Conservation (phyloP, 2,797 vertebrate genomes). For the Pseudopleuronectes americanus region DNA sequence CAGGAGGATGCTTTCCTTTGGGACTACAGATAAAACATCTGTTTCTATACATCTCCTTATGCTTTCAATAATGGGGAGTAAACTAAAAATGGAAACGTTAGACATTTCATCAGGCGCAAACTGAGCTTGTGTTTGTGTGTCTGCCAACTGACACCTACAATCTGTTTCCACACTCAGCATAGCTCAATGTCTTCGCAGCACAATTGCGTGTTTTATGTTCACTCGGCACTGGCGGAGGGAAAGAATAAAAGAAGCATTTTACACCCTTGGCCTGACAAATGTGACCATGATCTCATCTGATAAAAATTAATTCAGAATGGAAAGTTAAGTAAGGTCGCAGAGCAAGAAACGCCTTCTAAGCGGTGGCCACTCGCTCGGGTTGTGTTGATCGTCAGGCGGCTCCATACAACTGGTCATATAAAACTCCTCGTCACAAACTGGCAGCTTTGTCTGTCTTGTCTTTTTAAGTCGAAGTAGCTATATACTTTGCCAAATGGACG, state of each 20-base stretch:
- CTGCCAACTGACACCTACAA: slow-evolving; percentile 60
- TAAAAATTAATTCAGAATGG: slow-evolving; percentile 49
- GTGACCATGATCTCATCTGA: slow-evolving; percentile 64
- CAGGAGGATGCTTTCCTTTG: not conserved
- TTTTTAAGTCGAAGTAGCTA: slow-evolving; percentile 37
- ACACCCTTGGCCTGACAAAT: slow-evolving; percentile 46
- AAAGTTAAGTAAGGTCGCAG: slow-evolving; percentile 50
- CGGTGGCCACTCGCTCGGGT: slow-evolving; percentile 3
- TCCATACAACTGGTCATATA: slow-evolving; percentile 14
- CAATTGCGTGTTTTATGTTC: slow-evolving; percentile 52
- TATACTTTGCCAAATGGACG: slow-evolving; percentile 43
- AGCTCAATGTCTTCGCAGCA: slow-evolving; percentile 38
- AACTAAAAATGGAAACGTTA: slow-evolving; percentile 11
- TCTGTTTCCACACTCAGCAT: slow-evolving; percentile 29
- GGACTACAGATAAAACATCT: not conserved
- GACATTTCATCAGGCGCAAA: slow-evolving; percentile 30
- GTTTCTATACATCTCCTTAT: slow-evolving; percentile 8
- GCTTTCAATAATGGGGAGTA: not conserved
- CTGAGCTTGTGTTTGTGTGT: slow-evolving; percentile 41
- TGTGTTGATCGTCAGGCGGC: slow-evolving; percentile 8
- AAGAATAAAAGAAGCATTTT: slow-evolving; percentile 30
- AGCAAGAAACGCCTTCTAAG: slow-evolving; percentile 40
- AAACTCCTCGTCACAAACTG: slow-evolving; percentile 28
- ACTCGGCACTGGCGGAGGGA: slow-evolving; percentile 9
- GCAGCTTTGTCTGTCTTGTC: slow-evolving; percentile 33